A percentile compares a stretch with the other conserved stretches of the same genome.
Evolutionary conservation across 2,113 vertebrate genomes (phyloP).

Genomic region (Maccullochella peelii): DNA sequence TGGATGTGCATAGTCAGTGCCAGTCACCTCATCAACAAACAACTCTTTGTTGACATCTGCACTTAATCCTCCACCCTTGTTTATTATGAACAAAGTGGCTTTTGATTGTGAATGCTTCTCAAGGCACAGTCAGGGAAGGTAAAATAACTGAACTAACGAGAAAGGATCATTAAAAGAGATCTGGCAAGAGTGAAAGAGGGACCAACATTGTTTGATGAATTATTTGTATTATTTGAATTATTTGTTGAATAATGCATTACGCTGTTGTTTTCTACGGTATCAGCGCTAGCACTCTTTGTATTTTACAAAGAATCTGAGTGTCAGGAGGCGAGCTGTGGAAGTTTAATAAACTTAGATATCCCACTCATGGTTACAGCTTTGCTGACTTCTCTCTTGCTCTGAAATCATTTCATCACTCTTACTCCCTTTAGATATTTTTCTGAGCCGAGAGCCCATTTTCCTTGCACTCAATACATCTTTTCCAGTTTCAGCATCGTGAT

Average conservation of each 20-base stretch:
- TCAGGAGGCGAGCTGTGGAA: conserved; percentile 26
- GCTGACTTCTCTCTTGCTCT: conserved; percentile 49
- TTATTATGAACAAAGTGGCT: conserved; percentile 60
- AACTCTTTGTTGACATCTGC: conserved; percentile 73
- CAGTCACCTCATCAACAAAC: conserved; percentile 57
- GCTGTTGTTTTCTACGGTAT: conserved; percentile 45
- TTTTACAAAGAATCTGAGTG: conserved; percentile 40
- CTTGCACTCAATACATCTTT: conserved; percentile 51
- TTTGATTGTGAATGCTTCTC: conserved; percentile 52
- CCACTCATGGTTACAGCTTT: conserved; percentile 39
- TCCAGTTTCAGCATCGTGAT: conserved; percentile 32
- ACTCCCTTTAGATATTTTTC: conserved; percentile 39
- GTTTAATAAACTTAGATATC: conserved; percentile 52
- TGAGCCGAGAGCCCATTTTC: conserved; percentile 48
- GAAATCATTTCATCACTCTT: conserved; percentile 47
- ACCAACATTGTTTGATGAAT: conserved; percentile 43
- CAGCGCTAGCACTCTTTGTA: conserved; percentile 38
- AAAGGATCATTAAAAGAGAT: conserved; percentile 27
- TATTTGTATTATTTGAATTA: conserved; percentile 63
- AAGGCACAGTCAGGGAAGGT: conserved; percentile 21
- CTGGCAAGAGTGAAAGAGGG: conserved; percentile 24
- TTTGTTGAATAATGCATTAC: conserved; percentile 55
- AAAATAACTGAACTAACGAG: conserved; percentile 12
- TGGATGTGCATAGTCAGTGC: conserved; percentile 32
- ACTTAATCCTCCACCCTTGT: conserved; percentile 51